Percentiles rank a stretch among this genome's conserved stretches.
phyloP scores from a whole-genome alignment of 1,140 invertebrate species.

The Mylabris phalerata region DNA sequence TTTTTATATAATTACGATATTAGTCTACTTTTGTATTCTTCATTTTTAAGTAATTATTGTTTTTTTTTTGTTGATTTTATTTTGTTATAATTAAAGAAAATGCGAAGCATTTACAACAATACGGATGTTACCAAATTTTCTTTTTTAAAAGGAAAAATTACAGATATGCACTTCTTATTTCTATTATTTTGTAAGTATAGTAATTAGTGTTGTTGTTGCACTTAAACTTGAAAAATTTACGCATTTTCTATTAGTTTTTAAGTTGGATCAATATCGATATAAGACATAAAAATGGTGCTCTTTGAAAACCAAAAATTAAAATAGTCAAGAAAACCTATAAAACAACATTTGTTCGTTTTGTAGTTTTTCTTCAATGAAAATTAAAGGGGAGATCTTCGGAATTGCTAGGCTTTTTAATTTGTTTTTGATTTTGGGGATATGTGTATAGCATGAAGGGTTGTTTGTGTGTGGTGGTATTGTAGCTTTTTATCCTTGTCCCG shows the following conservation, averaged over 20 bases:
- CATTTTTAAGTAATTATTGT: too few species aligned
- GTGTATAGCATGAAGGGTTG: slow-evolving; percentile 26
- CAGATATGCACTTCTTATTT: slow-evolving; percentile 14
- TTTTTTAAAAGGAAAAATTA: slow-evolving; percentile 1
- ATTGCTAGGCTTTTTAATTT: neutral
- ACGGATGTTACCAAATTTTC: slow-evolving; percentile 17
- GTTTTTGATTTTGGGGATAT: slow-evolving; percentile 12
- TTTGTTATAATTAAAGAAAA: slow-evolving; percentile 24
- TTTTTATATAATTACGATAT: neutral
- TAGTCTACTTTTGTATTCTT: too few species aligned
- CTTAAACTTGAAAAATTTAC: neutral
- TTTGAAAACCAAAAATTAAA: too few species aligned
- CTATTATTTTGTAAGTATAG: neutral
- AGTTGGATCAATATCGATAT: neutral
- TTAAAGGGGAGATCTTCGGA: too few species aligned
- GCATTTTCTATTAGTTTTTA: slow-evolving; percentile 18
- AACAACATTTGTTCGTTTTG: neutral
- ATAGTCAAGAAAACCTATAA: too few species aligned
- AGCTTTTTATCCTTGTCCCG: slow-evolving; percentile 39
- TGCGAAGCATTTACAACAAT: slow-evolving; percentile 16
- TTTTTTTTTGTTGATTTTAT: slow-evolving; percentile 30
- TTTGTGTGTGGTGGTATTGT: slow-evolving; percentile 37
- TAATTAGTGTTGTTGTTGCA: slow-evolving; percentile 14
- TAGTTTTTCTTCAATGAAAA: neutral
- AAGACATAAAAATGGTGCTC: too few species aligned